Conservation (phyloP, 1,140 invertebrate genomes). For the Magallana ariakensis region DNA sequence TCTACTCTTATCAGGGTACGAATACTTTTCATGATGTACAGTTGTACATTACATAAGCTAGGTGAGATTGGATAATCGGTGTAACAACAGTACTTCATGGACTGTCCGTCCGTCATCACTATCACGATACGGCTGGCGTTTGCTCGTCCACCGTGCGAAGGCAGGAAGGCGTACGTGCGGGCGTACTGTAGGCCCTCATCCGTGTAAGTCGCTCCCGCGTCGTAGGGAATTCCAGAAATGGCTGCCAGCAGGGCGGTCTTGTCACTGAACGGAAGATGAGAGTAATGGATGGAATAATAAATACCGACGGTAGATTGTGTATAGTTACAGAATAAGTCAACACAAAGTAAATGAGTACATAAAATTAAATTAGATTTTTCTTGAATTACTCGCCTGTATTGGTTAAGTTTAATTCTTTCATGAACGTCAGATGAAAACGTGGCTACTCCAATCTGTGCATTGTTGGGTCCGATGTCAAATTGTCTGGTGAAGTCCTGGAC, state of each 20-base stretch:
- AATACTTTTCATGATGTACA: too few species aligned
- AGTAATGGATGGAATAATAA: too few species aligned
- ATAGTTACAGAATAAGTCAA: too few species aligned
- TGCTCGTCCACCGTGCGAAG: conserved; percentile 50
- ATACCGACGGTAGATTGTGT: too few species aligned
- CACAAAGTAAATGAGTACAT: too few species aligned
- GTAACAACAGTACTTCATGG: background rate
- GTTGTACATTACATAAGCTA: too few species aligned
- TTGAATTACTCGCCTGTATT: background rate
- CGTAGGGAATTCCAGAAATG: conserved; percentile 49
- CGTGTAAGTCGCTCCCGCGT: conserved; percentile 56
- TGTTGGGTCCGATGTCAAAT: conserved; percentile 59
- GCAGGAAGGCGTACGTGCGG: conserved; percentile 41
- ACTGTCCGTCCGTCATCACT: conserved; percentile 58
- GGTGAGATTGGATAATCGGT: too few species aligned
- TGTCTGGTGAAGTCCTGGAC: conserved; percentile 59
- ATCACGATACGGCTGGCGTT: conserved; percentile 52
- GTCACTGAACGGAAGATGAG: background rate
- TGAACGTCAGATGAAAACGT: conserved; percentile 55
- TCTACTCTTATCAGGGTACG: too few species aligned
- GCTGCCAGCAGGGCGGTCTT: conserved; percentile 39
- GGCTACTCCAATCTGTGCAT: conserved; percentile 55
- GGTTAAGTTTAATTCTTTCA: conserved; percentile 45
- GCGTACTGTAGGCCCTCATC: conserved; percentile 51
- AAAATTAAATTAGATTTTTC: too few species aligned